Evolutionary conservation across 2,113 vertebrate species (phyloP), one percentile per base, ranked within the genome.

Genomic region (Xenopus borealis): DNA sequence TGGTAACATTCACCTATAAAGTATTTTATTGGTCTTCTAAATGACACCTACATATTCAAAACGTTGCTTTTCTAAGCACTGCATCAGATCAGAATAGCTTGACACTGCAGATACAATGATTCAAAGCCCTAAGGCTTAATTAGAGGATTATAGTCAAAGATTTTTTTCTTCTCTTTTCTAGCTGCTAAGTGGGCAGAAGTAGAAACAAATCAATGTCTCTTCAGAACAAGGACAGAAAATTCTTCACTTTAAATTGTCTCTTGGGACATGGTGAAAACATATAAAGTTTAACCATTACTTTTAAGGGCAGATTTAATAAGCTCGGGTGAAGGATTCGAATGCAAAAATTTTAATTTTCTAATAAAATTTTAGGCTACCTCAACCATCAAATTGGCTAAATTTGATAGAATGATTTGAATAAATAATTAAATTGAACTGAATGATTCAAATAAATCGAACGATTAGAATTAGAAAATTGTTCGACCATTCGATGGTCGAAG

Each of bases 181-280:
- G 58, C 69, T 76, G 73, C 73, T 69, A 76, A 76, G 73, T 76
- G 73, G 73, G 47, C 59, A 76, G 66, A 76, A 76, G 73, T 69
- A 69, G 62, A 76, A 76, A 69, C 58, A 76, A 76, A 76, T 76
- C 73, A 76, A 76, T 76, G 58, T 12, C 66, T 62, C 45, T 64
- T 53, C 73, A 69, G 47, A 69, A 63, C 27, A 62, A 69, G 73
- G 73, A 69, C 45, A 13, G 58, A 69, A 18, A 63, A 76, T 76
- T 76, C 66, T 76, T 76, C 73, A 76, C 58, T n/a, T 76, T 76
- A 63, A 76, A 69, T 63, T 69, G 66, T 4, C 73, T 63, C 73
- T 57, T 69, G 73, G 73, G 73, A 76, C 58, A 53, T 16, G 45
- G 53, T 69, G 45, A 76, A 44, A 63, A 33, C 68, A 58, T 63